phyloP scores from a whole-genome alignment of 2,113 vertebrate genomes.

The Xiphophorus couchianus region DNA sequence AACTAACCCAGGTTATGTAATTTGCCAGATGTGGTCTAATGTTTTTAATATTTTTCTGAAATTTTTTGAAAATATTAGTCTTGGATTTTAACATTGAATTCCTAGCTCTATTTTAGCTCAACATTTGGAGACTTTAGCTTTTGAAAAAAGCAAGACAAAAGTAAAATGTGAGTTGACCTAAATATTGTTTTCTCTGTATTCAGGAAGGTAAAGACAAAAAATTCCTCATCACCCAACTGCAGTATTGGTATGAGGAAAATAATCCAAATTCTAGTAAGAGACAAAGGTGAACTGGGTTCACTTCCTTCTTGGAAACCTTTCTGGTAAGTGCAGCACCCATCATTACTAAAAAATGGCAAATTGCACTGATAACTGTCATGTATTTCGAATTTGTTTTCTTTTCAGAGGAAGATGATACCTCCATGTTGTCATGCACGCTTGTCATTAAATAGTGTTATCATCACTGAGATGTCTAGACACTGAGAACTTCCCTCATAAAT shows the following conservation, averaged over 20 bases:
- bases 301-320: not conserved
- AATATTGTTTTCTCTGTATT: not conserved
- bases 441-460: too few relatives aligned
- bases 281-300: not conserved
- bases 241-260: constrained; percentile 55
- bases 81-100: too few relatives aligned
- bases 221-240: constrained; percentile 86
- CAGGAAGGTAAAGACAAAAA: constrained; percentile 89
- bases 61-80: too few relatives aligned
- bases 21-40: not conserved
- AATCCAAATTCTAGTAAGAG: constrained; percentile 2
- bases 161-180: not conserved
- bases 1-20: not conserved
- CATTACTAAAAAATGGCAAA: not conserved
- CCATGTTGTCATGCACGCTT: too few relatives aligned
- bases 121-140: too few relatives aligned
- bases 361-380: not conserved
- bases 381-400: not conserved
- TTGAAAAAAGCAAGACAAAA: too few relatives aligned
- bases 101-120: too few relatives aligned
- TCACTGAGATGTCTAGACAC: not conserved
- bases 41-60: not conserved
- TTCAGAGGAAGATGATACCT: too few relatives aligned
- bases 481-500: too few relatives aligned
- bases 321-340: not conserved